Percentiles rank a stretch among this genome's conserved stretches.
Evolutionary conservation across 2,888 invertebrate species (phyloP).

Genomic region (Nematopogon swammerdamellus): DNA sequence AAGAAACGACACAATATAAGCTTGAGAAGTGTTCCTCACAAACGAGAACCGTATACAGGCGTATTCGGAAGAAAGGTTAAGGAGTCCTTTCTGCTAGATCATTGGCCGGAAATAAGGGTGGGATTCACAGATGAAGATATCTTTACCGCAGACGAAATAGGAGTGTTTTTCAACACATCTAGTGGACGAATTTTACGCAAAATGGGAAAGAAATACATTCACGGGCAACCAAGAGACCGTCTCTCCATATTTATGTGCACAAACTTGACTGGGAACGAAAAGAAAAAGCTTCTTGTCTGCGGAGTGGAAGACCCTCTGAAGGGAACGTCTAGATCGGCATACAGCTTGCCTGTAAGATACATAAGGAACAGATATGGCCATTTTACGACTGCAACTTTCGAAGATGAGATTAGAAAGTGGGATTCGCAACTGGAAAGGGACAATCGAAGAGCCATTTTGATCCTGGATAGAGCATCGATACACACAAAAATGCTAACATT

Average conservation of each 20-base stretch:
- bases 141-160: conserved; percentile 25
- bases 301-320: conserved; percentile 23
- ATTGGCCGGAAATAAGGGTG: conserved; percentile 21
- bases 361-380: conserved; percentile 22
- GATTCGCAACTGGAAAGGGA: conserved; percentile 18
- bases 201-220: conserved; percentile 23
- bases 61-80: conserved; percentile 19
- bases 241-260: conserved; percentile 23
- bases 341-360: conserved; percentile 22
- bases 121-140: conserved; percentile 23
- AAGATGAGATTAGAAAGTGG: conserved; percentile 24
- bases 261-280: conserved; percentile 22
- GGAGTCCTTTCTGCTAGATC: conserved; percentile 23
- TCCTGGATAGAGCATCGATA: conserved; percentile 24
- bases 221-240: conserved; percentile 22
- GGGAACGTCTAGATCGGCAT: conserved; percentile 19
- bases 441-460: conserved; percentile 18
- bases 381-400: conserved; percentile 25
- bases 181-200: conserved; percentile 24
- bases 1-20: conserved; percentile 22
- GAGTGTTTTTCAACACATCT: conserved; percentile 23
- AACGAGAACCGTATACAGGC: conserved; percentile 15
- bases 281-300: conserved; percentile 22
- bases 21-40: conserved; percentile 15
- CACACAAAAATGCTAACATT: conserved; percentile 24